phyloP scores from a whole-genome alignment of 2,888 invertebrate genomes.

The Dasypolia templi region DNA sequence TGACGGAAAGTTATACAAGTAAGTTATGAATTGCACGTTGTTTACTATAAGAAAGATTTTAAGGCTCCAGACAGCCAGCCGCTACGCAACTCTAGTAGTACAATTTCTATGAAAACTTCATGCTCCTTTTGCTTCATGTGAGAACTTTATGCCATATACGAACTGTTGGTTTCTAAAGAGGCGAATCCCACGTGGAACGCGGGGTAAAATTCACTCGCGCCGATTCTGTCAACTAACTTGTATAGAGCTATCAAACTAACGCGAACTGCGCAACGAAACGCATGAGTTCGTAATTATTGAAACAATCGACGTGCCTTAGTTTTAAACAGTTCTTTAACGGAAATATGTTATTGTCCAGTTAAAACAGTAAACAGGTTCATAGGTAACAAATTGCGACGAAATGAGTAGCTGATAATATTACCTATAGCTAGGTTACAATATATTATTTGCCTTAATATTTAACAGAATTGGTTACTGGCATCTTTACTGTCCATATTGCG shows the following conservation, averaged over 20 bases:
- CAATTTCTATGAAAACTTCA: too few relatives aligned
- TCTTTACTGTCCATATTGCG: background rate
- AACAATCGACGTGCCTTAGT: too few relatives aligned
- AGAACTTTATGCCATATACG: background rate
- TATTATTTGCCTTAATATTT: slow-evolving; percentile 1
- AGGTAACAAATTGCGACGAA: too few relatives aligned
- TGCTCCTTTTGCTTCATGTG: background rate
- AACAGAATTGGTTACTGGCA: background rate
- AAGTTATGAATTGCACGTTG: slow-evolving; percentile 65
- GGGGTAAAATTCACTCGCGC: too few relatives aligned
- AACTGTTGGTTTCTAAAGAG: background rate
- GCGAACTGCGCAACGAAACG: background rate
- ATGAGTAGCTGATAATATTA: too few relatives aligned
- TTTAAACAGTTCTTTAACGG: too few relatives aligned
- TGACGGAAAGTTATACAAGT: slow-evolving; percentile 89
- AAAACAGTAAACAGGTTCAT: too few relatives aligned
- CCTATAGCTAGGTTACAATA: too few relatives aligned
- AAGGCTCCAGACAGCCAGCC: too few relatives aligned
- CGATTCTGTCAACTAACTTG: background rate
- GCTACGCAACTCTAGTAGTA: too few relatives aligned
- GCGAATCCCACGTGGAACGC: background rate
- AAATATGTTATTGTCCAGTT: too few relatives aligned
- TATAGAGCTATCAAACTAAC: background rate
- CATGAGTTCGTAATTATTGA: background rate
- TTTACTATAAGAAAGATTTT: too few relatives aligned